Evolutionary conservation across 2,113 vertebrate genomes (phyloP).

Genomic region (Alligator mississippiensis): DNA sequence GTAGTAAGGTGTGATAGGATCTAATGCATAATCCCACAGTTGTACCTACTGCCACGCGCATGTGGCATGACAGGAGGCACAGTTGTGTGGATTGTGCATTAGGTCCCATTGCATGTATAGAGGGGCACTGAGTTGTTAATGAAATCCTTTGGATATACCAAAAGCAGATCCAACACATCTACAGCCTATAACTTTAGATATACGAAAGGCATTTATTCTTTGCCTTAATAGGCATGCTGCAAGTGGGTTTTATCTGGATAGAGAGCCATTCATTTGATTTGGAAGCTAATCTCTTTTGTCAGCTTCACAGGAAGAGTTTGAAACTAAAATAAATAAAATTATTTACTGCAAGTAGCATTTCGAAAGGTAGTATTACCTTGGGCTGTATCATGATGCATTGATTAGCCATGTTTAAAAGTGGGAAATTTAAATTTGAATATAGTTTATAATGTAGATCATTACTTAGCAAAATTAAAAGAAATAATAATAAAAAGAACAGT

Average conservation of each 20-base stretch:
- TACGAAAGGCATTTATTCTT: slow-evolving; percentile 61
- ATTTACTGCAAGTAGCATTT: slow-evolving; percentile 41
- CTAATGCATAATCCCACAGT: too few species aligned
- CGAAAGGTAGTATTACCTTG: slow-evolving; percentile 42
- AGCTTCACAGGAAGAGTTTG: slow-evolving; percentile 48
- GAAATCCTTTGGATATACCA: slow-evolving; percentile 54
- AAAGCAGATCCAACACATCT: neutral
- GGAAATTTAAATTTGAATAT: neutral
- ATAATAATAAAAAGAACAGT: neutral
- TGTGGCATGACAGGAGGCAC: too few species aligned
- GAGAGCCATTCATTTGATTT: slow-evolving; percentile 65
- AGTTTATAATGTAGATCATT: neutral
- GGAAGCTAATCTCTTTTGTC: slow-evolving; percentile 62
- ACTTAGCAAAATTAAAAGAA: slow-evolving; percentile 25
- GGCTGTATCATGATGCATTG: slow-evolving; percentile 35
- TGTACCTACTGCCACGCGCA: too few species aligned
- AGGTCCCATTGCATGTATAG: too few species aligned
- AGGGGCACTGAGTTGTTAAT: slow-evolving; percentile 43
- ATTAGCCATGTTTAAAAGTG: slow-evolving; percentile 8
- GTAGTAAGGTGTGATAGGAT: too few species aligned
- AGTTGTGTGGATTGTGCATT: too few species aligned
- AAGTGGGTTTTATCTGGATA: slow-evolving; percentile 61
- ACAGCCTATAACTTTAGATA: neutral
- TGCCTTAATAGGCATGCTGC: slow-evolving; percentile 48
- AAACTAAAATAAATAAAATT: slow-evolving; percentile 66